A percentile compares a stretch with the other conserved stretches of the same genome.
phyloP scores from a whole-genome alignment of 2,113 vertebrate species.

The Parotia lawesii region DNA sequence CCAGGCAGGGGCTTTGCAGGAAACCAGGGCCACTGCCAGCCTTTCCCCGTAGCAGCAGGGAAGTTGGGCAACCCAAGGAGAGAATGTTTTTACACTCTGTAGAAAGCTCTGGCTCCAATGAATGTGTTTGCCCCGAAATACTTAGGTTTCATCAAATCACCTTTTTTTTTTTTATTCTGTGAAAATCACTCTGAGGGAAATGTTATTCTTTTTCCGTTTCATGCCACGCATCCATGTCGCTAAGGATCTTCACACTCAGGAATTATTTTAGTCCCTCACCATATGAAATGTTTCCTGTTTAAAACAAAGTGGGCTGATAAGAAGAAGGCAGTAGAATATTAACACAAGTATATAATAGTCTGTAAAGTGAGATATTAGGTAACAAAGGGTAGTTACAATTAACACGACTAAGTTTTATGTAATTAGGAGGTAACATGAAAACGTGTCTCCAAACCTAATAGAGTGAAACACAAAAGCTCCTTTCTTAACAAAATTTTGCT shows the following conservation, averaged over 20 bases:
- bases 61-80: background rate
- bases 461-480: background rate
- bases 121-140: background rate
- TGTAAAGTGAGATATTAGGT: background rate
- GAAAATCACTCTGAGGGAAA: constrained; percentile 13
- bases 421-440: background rate
- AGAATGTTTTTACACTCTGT: background rate
- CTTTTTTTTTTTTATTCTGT: background rate
- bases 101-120: background rate
- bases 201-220: constrained; percentile 18
- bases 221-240: background rate
- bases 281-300: constrained; percentile 57
- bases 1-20: background rate
- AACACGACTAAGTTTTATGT: background rate
- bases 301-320: constrained; percentile 38
- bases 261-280: constrained; percentile 46
- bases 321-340: constrained; percentile 4
- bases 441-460: background rate
- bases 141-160: background rate
- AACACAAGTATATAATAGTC: background rate
- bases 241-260: constrained; percentile 41
- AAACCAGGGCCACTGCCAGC: background rate
- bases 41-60: background rate
- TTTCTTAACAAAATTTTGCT: background rate
- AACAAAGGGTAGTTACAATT: background rate